Evolutionary conservation across 1,140 invertebrate genomes (phyloP).

Genomic region (Argopecten irradians): DNA sequence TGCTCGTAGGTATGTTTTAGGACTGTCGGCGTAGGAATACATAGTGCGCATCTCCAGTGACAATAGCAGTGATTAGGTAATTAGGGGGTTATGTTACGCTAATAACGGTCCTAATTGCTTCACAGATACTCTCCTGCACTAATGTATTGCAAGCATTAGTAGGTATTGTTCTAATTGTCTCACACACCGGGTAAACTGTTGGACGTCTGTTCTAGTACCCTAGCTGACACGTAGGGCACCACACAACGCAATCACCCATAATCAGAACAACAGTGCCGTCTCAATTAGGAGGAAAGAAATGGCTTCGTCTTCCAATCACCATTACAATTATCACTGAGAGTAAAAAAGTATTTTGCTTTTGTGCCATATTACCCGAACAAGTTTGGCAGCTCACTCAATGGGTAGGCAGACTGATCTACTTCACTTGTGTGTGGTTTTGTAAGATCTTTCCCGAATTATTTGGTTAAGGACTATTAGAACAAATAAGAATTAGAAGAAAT

Average conservation of each 20-base stretch:
- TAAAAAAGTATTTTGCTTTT: neutral
- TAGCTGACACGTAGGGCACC: neutral
- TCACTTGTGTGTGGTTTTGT: neutral
- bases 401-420: neutral
- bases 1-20: neutral
- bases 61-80: constrained; percentile 21
- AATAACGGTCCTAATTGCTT: constrained; percentile 6
- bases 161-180: neutral
- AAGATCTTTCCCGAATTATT: neutral
- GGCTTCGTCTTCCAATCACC: neutral
- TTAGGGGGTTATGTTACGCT: constrained; percentile 11
- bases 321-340: neutral
- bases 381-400: neutral
- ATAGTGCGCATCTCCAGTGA: constrained; percentile 20
- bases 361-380: neutral
- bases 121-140: constrained; percentile 12
- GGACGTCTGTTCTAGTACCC: neutral
- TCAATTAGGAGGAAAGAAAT: neutral
- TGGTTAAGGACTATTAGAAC: neutral
- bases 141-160: constrained; percentile 8
- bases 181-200: neutral
- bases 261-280: neutral
- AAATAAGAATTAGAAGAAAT: too few species aligned
- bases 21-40: constrained; percentile 6
- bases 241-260: neutral